phyloP scores from a whole-genome alignment of 2,888 invertebrate species.

The Yponomeuta cagnagella region DNA sequence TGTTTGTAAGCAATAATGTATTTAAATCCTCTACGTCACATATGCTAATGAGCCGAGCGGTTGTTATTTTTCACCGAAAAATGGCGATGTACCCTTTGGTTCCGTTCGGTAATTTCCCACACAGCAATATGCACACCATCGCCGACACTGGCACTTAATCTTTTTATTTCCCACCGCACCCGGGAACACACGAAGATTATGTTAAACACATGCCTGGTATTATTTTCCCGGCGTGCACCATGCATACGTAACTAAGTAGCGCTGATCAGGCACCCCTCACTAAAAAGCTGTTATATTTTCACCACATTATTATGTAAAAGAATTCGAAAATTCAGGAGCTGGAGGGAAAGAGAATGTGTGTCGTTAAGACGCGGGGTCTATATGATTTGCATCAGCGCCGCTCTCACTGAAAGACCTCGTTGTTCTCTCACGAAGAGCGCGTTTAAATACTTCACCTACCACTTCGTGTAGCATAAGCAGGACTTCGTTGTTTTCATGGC shows the following conservation, averaged over 20 bases:
- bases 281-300: conserved; percentile 71
- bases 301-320: conserved; percentile 75
- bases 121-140: conserved; percentile 2
- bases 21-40: conserved; percentile 6
- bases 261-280: conserved; percentile 54
- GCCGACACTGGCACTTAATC: conserved; percentile 14
- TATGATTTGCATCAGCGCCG: conserved; percentile 56
- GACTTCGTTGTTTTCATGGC: not conserved
- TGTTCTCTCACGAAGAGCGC: conserved; percentile 14
- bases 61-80: conserved; percentile 6
- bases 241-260: conserved; percentile 47
- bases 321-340: conserved; percentile 58
- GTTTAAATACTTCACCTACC: not conserved
- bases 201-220: conserved; percentile 58
- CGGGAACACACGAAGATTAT: conserved; percentile 55
- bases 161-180: conserved; percentile 31
- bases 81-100: not conserved
- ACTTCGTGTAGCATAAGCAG: not conserved
- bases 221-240: conserved; percentile 43
- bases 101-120: conserved; percentile 4
- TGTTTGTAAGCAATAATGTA: conserved; percentile 6
- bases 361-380: conserved; percentile 59
- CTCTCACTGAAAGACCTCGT: conserved; percentile 18
- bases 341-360: conserved; percentile 58
- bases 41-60: conserved; percentile 10